Evolutionary conservation across 2,113 vertebrate genomes (phyloP).

Genomic region (Morone saxatilis): DNA sequence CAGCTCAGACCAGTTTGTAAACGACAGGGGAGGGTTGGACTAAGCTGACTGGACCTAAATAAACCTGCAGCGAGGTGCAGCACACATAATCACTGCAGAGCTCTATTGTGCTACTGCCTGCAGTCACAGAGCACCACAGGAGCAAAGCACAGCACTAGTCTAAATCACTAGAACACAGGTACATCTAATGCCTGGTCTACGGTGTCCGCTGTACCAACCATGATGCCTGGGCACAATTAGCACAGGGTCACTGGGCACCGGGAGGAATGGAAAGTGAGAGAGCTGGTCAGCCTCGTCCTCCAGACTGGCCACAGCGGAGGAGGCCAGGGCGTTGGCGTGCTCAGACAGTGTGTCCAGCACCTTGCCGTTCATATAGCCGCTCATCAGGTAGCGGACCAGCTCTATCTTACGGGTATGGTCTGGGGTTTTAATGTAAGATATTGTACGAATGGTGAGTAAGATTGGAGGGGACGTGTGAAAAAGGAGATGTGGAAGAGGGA

Average conservation of each 20-base stretch:
- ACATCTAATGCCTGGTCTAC: conserved; percentile 42
- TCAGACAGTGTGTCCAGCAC: conserved; percentile 92
- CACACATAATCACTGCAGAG: conserved; percentile 41
- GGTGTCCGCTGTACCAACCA: conserved; percentile 88
- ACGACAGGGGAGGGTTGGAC: conserved; percentile 25
- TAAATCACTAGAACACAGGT: conserved; percentile 52
- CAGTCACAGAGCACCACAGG: conserved; percentile 47
- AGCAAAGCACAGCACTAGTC: conserved; percentile 55
- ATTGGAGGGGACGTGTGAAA: conserved; percentile 16
- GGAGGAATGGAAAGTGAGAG: conserved; percentile 91
- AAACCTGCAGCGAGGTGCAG: conserved; percentile 50
- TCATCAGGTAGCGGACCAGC: conserved; percentile 92
- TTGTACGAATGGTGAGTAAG: conserved; percentile 21
- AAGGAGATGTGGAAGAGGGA: conserved; percentile 47
- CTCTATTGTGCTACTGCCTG: conserved; percentile 20
- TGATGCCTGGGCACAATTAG: conserved; percentile 89
- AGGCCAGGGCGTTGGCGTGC: conserved; percentile 91
- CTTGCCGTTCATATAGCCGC: conserved; percentile 90
- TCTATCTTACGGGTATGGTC: conserved; percentile 94
- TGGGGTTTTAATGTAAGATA: conserved; percentile 65
- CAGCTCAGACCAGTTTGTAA: conserved; percentile 31
- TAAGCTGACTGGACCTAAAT: conserved; percentile 35
- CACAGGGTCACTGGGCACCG: conserved; percentile 87
- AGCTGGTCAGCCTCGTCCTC: conserved; percentile 90
- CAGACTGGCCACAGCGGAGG: conserved; percentile 90